Percentiles rank a stretch among this genome's conserved stretches.
Evolutionary conservation across 1,140 invertebrate species (phyloP).

Genomic region (Drosophila arizonae): DNA sequence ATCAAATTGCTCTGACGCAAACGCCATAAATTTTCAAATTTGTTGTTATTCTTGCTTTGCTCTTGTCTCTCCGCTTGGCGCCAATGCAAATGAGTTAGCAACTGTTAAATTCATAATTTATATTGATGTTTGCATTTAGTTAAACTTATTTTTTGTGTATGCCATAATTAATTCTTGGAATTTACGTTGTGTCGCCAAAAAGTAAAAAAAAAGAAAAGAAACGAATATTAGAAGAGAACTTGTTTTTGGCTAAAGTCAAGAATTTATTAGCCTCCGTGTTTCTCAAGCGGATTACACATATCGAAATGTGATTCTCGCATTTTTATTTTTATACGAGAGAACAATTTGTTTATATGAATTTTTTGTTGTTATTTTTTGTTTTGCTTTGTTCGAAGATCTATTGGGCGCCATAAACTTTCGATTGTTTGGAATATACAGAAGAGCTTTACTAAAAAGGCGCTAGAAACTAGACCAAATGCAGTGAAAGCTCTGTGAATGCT

Average conservation of each 20-base stretch:
- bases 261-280: slow-evolving; percentile 32
- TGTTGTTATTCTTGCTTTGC: slow-evolving; percentile 6
- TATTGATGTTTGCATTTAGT: slow-evolving; percentile 60
- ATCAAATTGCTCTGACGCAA: slow-evolving; percentile 28
- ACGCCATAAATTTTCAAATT: slow-evolving; percentile 46
- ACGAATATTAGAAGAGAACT: slow-evolving; percentile 1
- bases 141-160: slow-evolving; percentile 34
- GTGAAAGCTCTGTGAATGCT: too few species aligned
- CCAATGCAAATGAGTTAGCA: slow-evolving; percentile 72
- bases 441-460: background rate
- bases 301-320: slow-evolving; percentile 1
- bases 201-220: slow-evolving; percentile 24
- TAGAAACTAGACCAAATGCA: slow-evolving; percentile 1
- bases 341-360: slow-evolving; percentile 21
- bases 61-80: slow-evolving; percentile 47
- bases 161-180: slow-evolving; percentile 24
- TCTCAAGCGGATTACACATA: slow-evolving; percentile 36
- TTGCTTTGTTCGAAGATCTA: slow-evolving; percentile 1
- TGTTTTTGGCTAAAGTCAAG: slow-evolving; percentile 13
- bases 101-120: slow-evolving; percentile 62
- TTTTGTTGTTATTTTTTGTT: slow-evolving; percentile 1
- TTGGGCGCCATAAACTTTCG: slow-evolving; percentile 18
- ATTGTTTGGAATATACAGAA: slow-evolving; percentile 14
- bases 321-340: slow-evolving; percentile 15
- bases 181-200: slow-evolving; percentile 35